Percentiles rank a stretch among this genome's conserved stretches.
Evolutionary conservation across 2,113 vertebrate genomes (phyloP).

Genomic region (Lates calcarifer): DNA sequence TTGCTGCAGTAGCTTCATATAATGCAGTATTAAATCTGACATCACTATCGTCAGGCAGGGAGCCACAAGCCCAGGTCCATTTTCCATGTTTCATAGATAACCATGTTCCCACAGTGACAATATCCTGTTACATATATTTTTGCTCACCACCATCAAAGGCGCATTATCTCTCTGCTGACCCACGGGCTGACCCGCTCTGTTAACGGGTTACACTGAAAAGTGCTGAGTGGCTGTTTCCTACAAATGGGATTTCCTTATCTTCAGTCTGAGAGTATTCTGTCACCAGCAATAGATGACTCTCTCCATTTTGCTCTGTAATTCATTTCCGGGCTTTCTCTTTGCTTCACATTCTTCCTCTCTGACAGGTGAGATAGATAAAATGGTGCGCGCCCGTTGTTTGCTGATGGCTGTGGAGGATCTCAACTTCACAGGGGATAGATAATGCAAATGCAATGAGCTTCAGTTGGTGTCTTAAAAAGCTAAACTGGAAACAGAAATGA

Average conservation of each 20-base stretch:
- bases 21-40: slow-evolving; percentile 13
- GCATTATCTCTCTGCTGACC: slow-evolving; percentile 63
- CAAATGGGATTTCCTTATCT: slow-evolving; percentile 82
- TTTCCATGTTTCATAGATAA: slow-evolving; percentile 45
- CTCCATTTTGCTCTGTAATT: slow-evolving; percentile 64
- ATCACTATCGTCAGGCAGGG: background rate
- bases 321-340: slow-evolving; percentile 60
- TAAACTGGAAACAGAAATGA: slow-evolving; percentile 2
- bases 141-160: slow-evolving; percentile 40
- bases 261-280: slow-evolving; percentile 62
- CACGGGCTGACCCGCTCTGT: slow-evolving; percentile 61
- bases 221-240: slow-evolving; percentile 72
- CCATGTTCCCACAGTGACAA: slow-evolving; percentile 30
- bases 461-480: background rate
- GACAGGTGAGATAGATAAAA: slow-evolving; percentile 61
- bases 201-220: slow-evolving; percentile 63
- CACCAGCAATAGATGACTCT: slow-evolving; percentile 65
- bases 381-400: slow-evolving; percentile 11
- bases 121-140: slow-evolving; percentile 49
- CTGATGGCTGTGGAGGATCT: slow-evolving; percentile 25
- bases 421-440: background rate
- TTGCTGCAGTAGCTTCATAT: slow-evolving; percentile 10
- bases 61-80: slow-evolving; percentile 1
- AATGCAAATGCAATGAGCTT: slow-evolving; percentile 11
- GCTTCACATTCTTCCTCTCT: slow-evolving; percentile 23